phyloP scores from a whole-genome alignment of 2,797 vertebrate genomes.

The Gobio occitaniae region DNA sequence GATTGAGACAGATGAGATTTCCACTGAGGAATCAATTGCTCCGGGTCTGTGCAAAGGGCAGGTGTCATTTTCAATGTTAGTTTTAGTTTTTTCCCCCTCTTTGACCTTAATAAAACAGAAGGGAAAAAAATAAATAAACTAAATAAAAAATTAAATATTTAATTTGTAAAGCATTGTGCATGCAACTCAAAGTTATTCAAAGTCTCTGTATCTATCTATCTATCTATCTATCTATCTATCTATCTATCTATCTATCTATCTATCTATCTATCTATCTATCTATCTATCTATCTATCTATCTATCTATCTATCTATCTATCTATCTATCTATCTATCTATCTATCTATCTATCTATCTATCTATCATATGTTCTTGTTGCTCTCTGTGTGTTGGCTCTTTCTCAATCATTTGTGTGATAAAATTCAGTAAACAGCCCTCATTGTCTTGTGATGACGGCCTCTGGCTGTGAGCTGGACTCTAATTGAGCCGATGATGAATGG shows the following conservation, averaged over 20 bases:
- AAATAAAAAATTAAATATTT: no score
- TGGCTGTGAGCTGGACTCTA: neutral
- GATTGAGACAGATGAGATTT: constrained; percentile 61
- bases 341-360: neutral
- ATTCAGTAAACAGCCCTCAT: neutral
- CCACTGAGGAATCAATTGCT: constrained; percentile 25
- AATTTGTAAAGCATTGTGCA: no score
- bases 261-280: neutral
- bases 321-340: neutral
- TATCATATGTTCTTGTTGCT: no score
- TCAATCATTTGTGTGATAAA: neutral
- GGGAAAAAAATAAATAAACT: neutral
- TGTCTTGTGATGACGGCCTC: neutral
- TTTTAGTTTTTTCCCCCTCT: neutral
- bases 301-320: neutral
- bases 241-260: neutral
- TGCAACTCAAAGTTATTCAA: no score
- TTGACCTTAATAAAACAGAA: neutral
- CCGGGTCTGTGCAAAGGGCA: constrained; percentile 29
- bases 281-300: neutral
- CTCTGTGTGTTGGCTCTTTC: neutral
- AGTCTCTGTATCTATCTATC: no score
- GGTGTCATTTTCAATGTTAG: constrained; percentile 20
- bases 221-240: neutral
- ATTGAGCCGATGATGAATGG: constrained; percentile 1